Conservation (phyloP, 2,888 invertebrate species). For the Archips crataeganus region DNA sequence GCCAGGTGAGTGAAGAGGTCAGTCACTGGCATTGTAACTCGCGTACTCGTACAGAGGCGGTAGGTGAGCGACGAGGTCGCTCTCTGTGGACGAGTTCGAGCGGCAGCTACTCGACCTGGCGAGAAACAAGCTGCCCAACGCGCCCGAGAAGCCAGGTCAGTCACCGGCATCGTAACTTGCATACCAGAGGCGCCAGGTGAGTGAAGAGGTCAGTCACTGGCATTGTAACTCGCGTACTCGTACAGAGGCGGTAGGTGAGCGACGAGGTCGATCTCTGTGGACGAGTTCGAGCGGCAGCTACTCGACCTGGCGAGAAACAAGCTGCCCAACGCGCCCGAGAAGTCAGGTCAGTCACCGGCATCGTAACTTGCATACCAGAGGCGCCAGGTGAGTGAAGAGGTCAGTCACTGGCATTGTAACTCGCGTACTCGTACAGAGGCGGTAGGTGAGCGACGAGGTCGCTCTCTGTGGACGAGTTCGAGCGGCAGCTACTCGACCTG, state of each 20-base stretch:
- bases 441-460: constrained; percentile 84
- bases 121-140: constrained; percentile 79
- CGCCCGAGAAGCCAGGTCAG: constrained; percentile 86
- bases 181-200: too few species aligned
- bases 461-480: constrained; percentile 86
- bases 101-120: constrained; percentile 75
- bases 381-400: too few species aligned
- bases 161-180: neutral
- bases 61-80: constrained; percentile 83
- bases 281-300: constrained; percentile 85
- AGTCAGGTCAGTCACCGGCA: constrained; percentile 79
- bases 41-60: too few species aligned
- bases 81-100: constrained; percentile 87
- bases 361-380: neutral
- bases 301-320: constrained; percentile 69
- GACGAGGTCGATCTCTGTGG: constrained; percentile 84
- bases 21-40: too few species aligned
- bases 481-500: constrained; percentile 72
- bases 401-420: too few species aligned
- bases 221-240: too few species aligned
- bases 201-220: too few species aligned
- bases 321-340: constrained; percentile 84
- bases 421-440: too few species aligned
- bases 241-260: too few species aligned
- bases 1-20: too few species aligned